A percentile compares a stretch with the other conserved stretches of the same genome.
phyloP scores from a whole-genome alignment of 2,113 vertebrate species.

The Octodon degus region DNA sequence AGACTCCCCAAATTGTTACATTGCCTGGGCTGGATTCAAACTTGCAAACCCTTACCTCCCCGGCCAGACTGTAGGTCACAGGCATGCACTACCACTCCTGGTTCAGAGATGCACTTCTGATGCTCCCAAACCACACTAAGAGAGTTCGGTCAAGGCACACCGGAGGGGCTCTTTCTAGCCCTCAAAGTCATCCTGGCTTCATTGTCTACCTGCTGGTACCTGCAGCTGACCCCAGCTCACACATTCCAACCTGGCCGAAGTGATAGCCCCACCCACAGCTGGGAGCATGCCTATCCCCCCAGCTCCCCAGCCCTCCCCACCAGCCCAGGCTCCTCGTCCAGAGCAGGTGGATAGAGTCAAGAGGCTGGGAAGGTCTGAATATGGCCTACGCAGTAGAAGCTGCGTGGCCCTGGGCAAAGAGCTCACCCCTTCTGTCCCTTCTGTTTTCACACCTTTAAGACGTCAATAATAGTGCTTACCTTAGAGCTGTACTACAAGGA shows the following conservation, averaged over 20 bases:
- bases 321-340: not conserved
- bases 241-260: not conserved
- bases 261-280: not conserved
- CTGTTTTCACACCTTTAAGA: not conserved
- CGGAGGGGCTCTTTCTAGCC: not conserved
- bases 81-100: not conserved
- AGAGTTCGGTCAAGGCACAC: not conserved
- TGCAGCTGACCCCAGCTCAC: not conserved
- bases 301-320: not conserved
- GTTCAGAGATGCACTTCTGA: not conserved
- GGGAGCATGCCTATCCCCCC: not conserved
- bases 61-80: not conserved
- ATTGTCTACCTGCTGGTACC: not conserved
- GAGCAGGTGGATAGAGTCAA: accelerated
- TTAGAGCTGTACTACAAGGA: not conserved
- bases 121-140: not conserved
- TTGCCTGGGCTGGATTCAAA: not conserved
- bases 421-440: not conserved
- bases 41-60: not conserved
- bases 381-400: not conserved
- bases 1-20: not conserved
- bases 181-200: not conserved
- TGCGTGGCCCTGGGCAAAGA: not conserved
- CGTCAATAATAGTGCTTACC: not conserved
- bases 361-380: not conserved